phyloP scores from a whole-genome alignment of 2,888 invertebrate species.

The Drosophila bunnanda region DNA sequence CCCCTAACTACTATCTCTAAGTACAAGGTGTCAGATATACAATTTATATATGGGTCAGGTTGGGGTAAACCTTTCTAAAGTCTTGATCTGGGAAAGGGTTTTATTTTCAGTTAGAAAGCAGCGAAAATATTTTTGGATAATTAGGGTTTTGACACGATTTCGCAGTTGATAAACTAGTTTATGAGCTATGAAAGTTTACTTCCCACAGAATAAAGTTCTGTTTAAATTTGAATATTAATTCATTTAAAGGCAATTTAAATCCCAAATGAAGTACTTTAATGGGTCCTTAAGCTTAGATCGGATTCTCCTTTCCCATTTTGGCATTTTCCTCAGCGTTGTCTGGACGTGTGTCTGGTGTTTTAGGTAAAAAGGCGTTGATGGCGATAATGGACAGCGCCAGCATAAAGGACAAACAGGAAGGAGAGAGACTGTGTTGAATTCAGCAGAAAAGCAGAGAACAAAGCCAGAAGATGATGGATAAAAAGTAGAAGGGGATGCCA shows the following conservation, averaged over 20 bases:
- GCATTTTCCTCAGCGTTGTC: conserved; percentile 25
- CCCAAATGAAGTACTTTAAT: neutral
- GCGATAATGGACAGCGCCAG: conserved; percentile 54
- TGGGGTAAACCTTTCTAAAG: conserved; percentile 25
- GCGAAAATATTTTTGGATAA: neutral
- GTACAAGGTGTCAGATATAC: conserved; percentile 28
- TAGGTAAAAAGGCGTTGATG: conserved; percentile 60
- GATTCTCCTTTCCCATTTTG: neutral
- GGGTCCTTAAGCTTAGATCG: neutral
- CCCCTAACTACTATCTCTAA: conserved; percentile 16
- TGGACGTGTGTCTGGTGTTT: conserved; percentile 40
- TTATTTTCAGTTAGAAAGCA: conserved; percentile 13
- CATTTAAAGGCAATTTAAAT: conserved; percentile 1
- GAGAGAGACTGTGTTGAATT: neutral
- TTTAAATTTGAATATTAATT: neutral
- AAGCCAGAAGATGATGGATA: conserved; percentile 14
- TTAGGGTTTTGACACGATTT: conserved; percentile 8
- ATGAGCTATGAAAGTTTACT: neutral
- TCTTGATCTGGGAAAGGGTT: conserved; percentile 11
- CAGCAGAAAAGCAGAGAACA: conserved; percentile 16
- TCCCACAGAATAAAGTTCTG: no score
- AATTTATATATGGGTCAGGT: conserved; percentile 38
- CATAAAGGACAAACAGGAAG: conserved; percentile 16
- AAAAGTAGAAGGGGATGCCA: conserved; percentile 2
- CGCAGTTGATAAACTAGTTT: neutral